Base-by-base conservation (phyloP, 2,888 invertebrate genomes). In the Spilarctia lutea region DNA sequence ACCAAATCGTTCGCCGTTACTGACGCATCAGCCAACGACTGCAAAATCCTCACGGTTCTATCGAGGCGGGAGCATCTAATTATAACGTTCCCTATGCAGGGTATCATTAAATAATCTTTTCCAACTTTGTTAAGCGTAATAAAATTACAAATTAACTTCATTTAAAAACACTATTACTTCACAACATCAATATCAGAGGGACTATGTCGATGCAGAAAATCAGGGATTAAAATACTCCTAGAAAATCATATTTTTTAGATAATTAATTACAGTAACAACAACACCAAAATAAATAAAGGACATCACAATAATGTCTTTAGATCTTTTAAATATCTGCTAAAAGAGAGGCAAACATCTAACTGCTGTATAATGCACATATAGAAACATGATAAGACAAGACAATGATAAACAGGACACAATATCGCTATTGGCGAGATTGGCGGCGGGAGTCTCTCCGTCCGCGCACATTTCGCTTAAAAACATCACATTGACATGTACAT, bases 341-440 rank as follows among this genome's bases (percentile, higher is more conserved):
- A 88, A 94, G 94, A 94, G 93, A 94, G 93, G 92, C 94, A 93
- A 93, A 94, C 94, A 94, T 93, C 95, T 95, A 96, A 94, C 93
- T 94, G 93, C 94, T 92, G 91, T 90, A 91, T 90, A 92, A 95
- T 95, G 94, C 95, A 95, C 95, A 95, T 94, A 94, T 87, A 95
- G 88, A 92, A 92, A 95, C 94, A 92, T 90, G 85, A 85, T 81
- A 85, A 83, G 91, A 95, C 94, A 96, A 93, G 91, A 95, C 94
- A 95, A 91, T 92, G 89, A 94, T 91, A 89, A 84, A 95, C 93
- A 94, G 92, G 93, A 93, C 94, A 94, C 92, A 92, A 91, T 90
- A 90, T 91, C 89, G 93, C 95, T 96, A 96, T 86, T 85, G 63
- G 85, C 84, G 88, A 86, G 85, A 86, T 87, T 81, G 89, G 87